Base-by-base conservation (phyloP, 2,113 vertebrate genomes). In the Pithys albifrons region DNA sequence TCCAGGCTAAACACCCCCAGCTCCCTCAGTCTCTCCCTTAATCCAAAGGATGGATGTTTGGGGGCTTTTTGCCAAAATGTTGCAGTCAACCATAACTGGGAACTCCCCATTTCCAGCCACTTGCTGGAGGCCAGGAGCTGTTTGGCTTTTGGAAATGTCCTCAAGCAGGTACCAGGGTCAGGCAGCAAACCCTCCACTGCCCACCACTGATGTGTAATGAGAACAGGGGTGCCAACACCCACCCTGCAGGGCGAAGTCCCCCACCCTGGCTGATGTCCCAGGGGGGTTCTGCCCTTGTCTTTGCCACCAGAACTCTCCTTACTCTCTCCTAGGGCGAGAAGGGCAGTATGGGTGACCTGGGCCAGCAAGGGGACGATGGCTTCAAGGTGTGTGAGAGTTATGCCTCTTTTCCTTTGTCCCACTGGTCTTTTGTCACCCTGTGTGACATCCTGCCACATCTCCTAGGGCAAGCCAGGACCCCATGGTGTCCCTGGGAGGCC, bases 381-480 rank as follows among this genome's bases (percentile, higher is more conserved):
- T 89, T 95, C 43, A 98, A 99, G 98, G 99, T 99, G 74, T 0
- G 85, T 81, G 79, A 15, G 94, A 27, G 19, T 35, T 43, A 96
- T 73, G 70, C 18, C 29, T 49, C 41, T 52, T 25, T 46, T 70
- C 45, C 48, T 65, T 43, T 61, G 31, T 54, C 46, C 31, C 18
- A 22, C 6, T 23, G 5, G 9, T 52, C 48, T 33, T 22, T 28
- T 69, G 43, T 82, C 83, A n/a, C 52, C 58, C 69, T 29, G 35
- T 43, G 37, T 91, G 67, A 88, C 61, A 51, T 25, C 49, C 45
- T 82, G 69, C 9, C 73, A 41, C 2, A 0, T 89, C 64, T 94
- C 93, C 77, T 78, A 99, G 99, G 98, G 99, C 77, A 97, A 97
- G 54, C 95, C 72, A 11, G 98, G 99, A 81, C 59, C 90, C 84